phyloP scores from a whole-genome alignment of 1,140 invertebrate genomes.

The Harpegnathos saltator region DNA sequence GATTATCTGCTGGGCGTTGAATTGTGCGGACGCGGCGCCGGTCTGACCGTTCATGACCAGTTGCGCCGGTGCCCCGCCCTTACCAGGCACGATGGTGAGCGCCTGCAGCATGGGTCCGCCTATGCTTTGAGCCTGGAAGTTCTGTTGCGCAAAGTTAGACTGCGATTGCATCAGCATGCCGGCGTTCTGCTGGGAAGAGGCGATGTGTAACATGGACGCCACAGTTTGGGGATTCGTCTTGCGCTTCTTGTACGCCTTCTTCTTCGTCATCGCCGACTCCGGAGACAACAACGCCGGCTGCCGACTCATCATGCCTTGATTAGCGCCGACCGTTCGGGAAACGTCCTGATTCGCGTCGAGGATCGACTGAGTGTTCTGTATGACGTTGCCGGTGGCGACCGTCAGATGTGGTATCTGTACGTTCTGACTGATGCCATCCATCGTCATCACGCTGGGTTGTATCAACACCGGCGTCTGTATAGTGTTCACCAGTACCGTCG shows the following conservation, averaged over 20 bases:
- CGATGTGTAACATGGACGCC: conserved; percentile 91
- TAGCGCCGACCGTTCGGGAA: conserved; percentile 83
- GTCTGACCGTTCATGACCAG: conserved; percentile 91
- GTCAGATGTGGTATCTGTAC: conserved; percentile 88
- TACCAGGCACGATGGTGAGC: conserved; percentile 91
- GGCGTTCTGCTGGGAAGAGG: conserved; percentile 88
- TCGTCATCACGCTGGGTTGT: conserved; percentile 91
- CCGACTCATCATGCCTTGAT: conserved; percentile 86
- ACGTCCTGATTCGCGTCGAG: conserved; percentile 85
- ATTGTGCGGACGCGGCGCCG: conserved; percentile 86
- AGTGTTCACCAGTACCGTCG: conserved; percentile 93
- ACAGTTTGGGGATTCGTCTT: conserved; percentile 90
- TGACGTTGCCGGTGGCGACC: conserved; percentile 88
- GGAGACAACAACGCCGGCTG: conserved; percentile 89
- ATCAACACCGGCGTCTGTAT: conserved; percentile 92
- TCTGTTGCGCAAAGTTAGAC: conserved; percentile 84
- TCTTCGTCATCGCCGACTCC: conserved; percentile 87
- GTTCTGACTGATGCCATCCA: conserved; percentile 89
- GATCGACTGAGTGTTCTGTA: conserved; percentile 87
- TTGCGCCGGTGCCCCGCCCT: conserved; percentile 89
- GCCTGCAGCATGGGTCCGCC: conserved; percentile 90
- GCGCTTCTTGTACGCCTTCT: conserved; percentile 91
- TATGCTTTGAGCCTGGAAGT: conserved; percentile 82
- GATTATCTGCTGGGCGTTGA: conserved; percentile 90
- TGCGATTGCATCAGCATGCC: conserved; percentile 84